Conservation (phyloP, 2,888 invertebrate genomes). For the Trissolcus brochymenae region DNA sequence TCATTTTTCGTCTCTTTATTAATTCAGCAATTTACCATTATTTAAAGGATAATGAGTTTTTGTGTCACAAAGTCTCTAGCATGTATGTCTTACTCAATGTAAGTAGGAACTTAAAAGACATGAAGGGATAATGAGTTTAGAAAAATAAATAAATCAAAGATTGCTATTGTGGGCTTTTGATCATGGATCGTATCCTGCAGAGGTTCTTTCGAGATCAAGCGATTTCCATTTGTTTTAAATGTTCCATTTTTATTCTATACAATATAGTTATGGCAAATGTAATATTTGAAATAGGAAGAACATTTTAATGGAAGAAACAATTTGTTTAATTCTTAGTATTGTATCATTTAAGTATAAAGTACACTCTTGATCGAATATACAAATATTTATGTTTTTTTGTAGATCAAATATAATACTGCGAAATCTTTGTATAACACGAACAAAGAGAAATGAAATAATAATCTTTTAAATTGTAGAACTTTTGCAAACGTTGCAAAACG, state of each 20-base stretch:
- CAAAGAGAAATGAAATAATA: too few relatives aligned
- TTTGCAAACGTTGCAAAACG: too few relatives aligned
- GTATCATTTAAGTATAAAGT: too few relatives aligned
- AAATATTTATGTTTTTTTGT: too few relatives aligned
- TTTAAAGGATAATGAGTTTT: conserved; percentile 17
- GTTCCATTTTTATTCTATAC: not conserved
- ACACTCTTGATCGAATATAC: too few relatives aligned
- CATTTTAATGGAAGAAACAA: conserved; percentile 3
- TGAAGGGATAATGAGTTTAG: not conserved
- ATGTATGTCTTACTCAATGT: conserved; percentile 34
- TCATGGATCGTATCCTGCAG: conserved; percentile 44
- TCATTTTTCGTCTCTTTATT: not conserved
- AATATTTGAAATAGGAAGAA: conserved; percentile 3
- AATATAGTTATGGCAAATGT: not conserved
- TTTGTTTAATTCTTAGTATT: not conserved
- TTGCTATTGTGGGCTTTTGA: conserved; percentile 15
- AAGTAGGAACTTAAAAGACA: conserved; percentile 53
- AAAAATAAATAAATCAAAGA: conserved; percentile 29
- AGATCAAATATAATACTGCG: too few relatives aligned
- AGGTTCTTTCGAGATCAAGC: conserved; percentile 17
- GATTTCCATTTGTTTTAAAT: not conserved
- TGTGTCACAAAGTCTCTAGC: conserved; percentile 12
- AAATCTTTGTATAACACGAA: too few relatives aligned
- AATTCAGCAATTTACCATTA: not conserved
- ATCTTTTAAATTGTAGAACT: too few relatives aligned